Evolutionary conservation across 2,113 vertebrate species (phyloP).

Genomic region (Chloropsis hardwickii): DNA sequence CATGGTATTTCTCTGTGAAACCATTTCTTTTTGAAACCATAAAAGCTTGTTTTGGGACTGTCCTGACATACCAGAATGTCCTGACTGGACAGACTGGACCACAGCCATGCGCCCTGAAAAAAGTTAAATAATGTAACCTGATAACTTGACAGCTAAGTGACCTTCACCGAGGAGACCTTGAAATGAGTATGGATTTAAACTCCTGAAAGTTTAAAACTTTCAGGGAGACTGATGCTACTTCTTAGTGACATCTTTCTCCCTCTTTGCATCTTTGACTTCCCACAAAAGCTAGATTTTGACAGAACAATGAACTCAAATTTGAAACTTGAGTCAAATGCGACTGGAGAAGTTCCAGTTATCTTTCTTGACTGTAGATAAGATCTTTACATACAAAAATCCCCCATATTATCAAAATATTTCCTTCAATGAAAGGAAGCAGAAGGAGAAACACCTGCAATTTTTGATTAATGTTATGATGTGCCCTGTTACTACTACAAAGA

Average conservation of each 20-base stretch:
- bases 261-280: not conserved
- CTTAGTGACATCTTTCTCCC: not conserved
- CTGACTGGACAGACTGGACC: not conserved
- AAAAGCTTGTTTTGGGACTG: not conserved
- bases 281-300: not conserved
- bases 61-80: not conserved
- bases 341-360: not conserved
- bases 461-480: not conserved
- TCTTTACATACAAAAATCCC: not conserved
- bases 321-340: not conserved
- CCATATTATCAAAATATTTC: not conserved
- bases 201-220: not conserved
- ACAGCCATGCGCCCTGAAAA: not conserved
- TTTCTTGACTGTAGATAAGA: not conserved
- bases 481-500: not conserved
- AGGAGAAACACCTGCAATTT: not conserved
- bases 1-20: not conserved
- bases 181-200: not conserved
- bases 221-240: not conserved
- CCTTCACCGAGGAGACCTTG: not conserved
- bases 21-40: not conserved
- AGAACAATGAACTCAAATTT: not conserved
- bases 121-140: rapidly evolving
- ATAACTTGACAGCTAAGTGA: not conserved
- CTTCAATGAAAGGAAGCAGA: not conserved